These are phyloP conservation scores for Echinometra lucunter DNA, from an alignment of 53 echinoderm and acorn worm species.

Conservation along the genomic window DNA sequence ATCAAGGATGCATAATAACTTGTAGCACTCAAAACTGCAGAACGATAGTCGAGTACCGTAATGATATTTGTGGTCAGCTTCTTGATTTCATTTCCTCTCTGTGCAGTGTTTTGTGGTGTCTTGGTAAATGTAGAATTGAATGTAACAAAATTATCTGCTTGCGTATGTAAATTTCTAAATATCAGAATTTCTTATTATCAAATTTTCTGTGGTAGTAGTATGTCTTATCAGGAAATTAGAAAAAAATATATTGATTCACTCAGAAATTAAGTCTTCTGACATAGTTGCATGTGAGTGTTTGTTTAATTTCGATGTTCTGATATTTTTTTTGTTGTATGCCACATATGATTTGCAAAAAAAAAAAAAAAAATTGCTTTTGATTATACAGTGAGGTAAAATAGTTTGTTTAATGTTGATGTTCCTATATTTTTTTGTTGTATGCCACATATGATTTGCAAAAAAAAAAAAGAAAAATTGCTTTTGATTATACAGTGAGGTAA, in stretches of 20 bases:
- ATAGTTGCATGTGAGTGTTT: neutral
- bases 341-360: neutral
- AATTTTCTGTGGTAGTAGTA: neutral
- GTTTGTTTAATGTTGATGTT: neutral
- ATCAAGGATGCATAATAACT: neutral
- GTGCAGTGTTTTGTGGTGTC: neutral
- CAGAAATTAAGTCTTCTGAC: neutral
- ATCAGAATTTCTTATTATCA: neutral
- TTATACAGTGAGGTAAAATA: no score
- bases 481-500: no score
- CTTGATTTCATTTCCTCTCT: neutral
- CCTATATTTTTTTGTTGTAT: neutral
- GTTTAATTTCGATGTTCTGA: neutral
- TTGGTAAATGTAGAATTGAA: neutral
- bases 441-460: neutral
- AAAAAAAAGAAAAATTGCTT: neutral
- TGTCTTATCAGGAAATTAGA: neutral
- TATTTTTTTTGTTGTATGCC: neutral
- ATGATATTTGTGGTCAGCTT: no score
- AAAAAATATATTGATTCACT: neutral
- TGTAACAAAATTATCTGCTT: neutral
- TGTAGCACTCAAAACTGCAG: neutral
- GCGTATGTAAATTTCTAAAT: conserved; percentile 22
- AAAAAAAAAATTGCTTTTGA: no score
- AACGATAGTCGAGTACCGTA: neutral